Conservation (phyloP, 2,113 vertebrate genomes). For the Scopus umbretta region DNA sequence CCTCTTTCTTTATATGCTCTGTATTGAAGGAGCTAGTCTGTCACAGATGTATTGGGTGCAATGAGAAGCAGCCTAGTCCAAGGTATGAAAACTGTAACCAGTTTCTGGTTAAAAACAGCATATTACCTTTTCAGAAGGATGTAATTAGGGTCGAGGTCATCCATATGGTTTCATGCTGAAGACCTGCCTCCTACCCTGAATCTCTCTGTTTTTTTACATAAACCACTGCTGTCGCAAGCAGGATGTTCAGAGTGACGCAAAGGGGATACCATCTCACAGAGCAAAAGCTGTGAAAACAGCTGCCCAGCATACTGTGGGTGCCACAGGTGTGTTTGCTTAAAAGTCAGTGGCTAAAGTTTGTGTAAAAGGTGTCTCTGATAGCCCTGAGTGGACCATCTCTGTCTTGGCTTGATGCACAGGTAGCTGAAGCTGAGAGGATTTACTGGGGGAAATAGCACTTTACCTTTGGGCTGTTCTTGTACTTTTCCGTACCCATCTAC, state of each 20-base stretch:
- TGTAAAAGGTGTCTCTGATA: neutral
- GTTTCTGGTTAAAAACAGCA: neutral
- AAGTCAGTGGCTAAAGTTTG: neutral
- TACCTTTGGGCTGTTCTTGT: neutral
- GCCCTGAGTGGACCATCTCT: neutral
- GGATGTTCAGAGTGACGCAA: neutral
- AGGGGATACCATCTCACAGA: neutral
- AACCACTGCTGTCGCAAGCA: fast-evolving
- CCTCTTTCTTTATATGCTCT: neutral
- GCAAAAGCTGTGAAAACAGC: neutral
- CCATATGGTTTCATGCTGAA: neutral
- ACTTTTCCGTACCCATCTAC: neutral
- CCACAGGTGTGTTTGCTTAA: no score
- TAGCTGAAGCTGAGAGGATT: neutral
- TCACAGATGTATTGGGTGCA: neutral
- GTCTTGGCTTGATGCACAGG: neutral
- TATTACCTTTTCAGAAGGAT: neutral
- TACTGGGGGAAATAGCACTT: neutral
- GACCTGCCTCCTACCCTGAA: neutral
- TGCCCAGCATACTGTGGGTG: neutral
- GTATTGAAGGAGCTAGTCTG: neutral
- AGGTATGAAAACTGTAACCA: neutral
- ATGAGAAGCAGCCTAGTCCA: neutral
- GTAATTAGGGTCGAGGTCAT: neutral
- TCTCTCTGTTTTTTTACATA: neutral